Evolutionary conservation across 2,888 invertebrate species (phyloP).

Genomic region (Fragum whitleyi): DNA sequence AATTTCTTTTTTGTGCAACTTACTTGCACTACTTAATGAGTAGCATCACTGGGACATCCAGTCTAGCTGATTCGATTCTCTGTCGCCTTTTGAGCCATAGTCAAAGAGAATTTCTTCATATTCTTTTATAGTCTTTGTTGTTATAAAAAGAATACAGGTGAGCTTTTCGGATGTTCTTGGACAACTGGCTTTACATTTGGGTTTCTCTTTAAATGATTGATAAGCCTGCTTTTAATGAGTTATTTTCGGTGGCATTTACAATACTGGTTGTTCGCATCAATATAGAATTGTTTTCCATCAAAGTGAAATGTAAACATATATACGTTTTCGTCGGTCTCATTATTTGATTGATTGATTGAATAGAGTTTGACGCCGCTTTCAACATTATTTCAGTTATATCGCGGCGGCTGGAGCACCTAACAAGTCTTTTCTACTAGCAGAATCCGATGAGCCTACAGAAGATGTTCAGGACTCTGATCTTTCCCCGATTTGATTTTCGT

Average conservation of each 20-base stretch:
- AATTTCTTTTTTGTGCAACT: no score
- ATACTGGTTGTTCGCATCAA: not conserved
- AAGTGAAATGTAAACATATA: constrained; percentile 15
- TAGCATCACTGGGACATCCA: not conserved
- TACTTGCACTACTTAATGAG: no score
- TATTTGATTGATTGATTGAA: not conserved
- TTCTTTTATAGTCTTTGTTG: not conserved
- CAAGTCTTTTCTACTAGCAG: no score
- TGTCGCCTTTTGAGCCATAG: not conserved
- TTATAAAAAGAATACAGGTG: not conserved
- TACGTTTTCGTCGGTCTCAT: not conserved
- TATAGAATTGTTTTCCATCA: not conserved
- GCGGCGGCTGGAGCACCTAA: no score
- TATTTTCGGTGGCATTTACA: constrained; percentile 20
- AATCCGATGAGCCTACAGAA: not conserved
- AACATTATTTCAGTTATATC: no score
- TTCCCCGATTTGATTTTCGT: not conserved
- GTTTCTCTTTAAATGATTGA: not conserved
- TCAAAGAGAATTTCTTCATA: not conserved
- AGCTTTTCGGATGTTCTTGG: not conserved
- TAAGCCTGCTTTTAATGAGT: constrained; percentile 7
- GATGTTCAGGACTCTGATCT: not conserved
- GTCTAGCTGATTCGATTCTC: not conserved
- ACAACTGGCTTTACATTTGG: constrained; percentile 23
- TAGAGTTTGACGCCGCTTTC: no score